Conservation (phyloP, 2,888 invertebrate genomes). For the Timandra comae region DNA sequence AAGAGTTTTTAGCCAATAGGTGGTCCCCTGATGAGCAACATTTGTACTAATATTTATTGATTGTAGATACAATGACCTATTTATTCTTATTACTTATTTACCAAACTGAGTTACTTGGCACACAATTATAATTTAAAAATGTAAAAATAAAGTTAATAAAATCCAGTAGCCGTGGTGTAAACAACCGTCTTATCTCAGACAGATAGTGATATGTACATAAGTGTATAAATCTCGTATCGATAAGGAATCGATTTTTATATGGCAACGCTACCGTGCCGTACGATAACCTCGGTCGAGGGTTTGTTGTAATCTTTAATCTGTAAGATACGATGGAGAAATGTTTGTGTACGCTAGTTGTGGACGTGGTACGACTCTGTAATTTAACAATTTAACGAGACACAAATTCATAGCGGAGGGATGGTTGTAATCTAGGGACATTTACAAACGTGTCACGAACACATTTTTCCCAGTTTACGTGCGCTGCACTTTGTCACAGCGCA, state of each 20-base stretch:
- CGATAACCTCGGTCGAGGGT: conserved; percentile 55
- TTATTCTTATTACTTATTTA: too few species aligned
- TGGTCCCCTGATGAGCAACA: conserved; percentile 22
- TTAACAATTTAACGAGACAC: conserved; percentile 38
- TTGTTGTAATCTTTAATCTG: conserved; percentile 40
- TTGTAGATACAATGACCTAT: too few species aligned
- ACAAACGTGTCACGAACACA: conserved; percentile 59
- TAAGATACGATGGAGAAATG: conserved; percentile 53
- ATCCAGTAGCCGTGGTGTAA: conserved; percentile 43
- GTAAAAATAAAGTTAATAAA: conserved; percentile 14
- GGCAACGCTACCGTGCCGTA: conserved; percentile 47
- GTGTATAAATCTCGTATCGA: conserved; percentile 60
- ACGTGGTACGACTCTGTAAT: conserved; percentile 55
- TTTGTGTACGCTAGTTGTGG: conserved; percentile 35
- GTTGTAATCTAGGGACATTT: conserved; percentile 52
- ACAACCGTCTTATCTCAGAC: conserved; percentile 38
- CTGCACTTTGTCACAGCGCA: conserved; percentile 40
- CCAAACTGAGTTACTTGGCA: too few species aligned
- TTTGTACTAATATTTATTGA: too few species aligned
- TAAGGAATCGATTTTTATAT: conserved; percentile 54
- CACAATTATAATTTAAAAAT: too few species aligned
- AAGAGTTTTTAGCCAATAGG: conserved; percentile 50
- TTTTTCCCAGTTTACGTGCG: conserved; percentile 45
- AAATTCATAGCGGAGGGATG: conserved; percentile 48
- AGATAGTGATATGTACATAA: conserved; percentile 39